Percentiles rank a stretch among this genome's conserved stretches.
Conservation (phyloP, 2,113 vertebrate species). For the Abramis brama region DNA sequence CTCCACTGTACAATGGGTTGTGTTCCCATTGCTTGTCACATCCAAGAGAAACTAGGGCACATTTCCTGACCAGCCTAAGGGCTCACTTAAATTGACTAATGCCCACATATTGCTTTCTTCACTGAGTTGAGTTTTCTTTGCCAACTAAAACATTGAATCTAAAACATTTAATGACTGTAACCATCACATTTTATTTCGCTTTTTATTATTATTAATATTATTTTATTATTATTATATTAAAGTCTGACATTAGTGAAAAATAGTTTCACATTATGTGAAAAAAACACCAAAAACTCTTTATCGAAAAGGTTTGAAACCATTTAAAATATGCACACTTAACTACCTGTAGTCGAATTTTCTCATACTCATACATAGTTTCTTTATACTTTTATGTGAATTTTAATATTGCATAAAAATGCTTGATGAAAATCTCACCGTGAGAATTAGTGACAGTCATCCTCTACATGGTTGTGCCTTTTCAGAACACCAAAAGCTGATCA, state of each 20-base stretch:
- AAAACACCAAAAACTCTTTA: background rate
- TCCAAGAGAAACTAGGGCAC: constrained; percentile 20
- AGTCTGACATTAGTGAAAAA: background rate
- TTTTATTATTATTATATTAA: no score
- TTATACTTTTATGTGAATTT: background rate
- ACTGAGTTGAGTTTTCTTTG: constrained; percentile 16
- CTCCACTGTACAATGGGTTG: constrained; percentile 16
- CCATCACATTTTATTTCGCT: no score
- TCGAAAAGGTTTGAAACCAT: background rate
- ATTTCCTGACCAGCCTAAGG: constrained; percentile 31
- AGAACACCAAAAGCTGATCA: background rate
- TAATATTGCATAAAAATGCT: background rate
- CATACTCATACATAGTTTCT: background rate
- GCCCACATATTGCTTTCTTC: background rate
- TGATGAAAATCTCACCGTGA: background rate
- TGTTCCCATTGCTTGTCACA: constrained; percentile 29
- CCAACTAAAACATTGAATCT: background rate
- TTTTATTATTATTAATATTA: no score
- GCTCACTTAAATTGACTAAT: constrained; percentile 21
- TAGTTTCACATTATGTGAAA: background rate
- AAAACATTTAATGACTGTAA: background rate
- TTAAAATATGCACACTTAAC: background rate
- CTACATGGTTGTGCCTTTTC: background rate
- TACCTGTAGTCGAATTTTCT: background rate
- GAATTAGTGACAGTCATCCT: background rate